Percentiles rank a stretch among this genome's conserved stretches.
Evolutionary conservation across 2,888 invertebrate species (phyloP).

Genomic region (Abscondita cerata): DNA sequence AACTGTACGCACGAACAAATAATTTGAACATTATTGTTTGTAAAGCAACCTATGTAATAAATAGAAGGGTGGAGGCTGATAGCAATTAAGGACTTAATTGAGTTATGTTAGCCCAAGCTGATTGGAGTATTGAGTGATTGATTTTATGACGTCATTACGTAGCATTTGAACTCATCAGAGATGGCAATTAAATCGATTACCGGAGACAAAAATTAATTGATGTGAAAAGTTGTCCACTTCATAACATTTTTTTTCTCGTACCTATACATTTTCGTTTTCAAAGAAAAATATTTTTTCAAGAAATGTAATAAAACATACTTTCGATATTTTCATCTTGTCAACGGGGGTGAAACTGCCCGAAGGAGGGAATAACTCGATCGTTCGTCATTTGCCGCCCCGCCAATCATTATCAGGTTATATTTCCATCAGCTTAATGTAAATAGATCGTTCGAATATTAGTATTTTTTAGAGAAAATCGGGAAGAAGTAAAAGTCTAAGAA

Average conservation of each 20-base stretch:
- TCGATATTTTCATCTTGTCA: slow-evolving; percentile 30
- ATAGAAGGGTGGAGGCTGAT: slow-evolving; percentile 39
- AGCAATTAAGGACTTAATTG: slow-evolving; percentile 50
- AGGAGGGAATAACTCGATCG: slow-evolving; percentile 45
- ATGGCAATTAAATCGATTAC: slow-evolving; percentile 31
- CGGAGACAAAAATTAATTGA: slow-evolving; percentile 22
- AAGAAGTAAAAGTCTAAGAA: slow-evolving; percentile 24
- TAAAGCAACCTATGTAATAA: slow-evolving; percentile 33
- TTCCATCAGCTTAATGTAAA: slow-evolving; percentile 47
- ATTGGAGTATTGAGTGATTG: slow-evolving; percentile 51
- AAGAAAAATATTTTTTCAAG: slow-evolving; percentile 13
- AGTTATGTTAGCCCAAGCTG: slow-evolving; percentile 47
- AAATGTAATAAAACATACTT: slow-evolving; percentile 31
- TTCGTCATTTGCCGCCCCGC: slow-evolving; percentile 50
- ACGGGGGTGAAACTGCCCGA: slow-evolving; percentile 31
- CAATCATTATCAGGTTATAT: slow-evolving; percentile 51
- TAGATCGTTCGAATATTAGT: slow-evolving; percentile 42
- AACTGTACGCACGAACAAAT: slow-evolving; percentile 29
- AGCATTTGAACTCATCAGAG: slow-evolving; percentile 22
- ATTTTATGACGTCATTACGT: slow-evolving; percentile 50
- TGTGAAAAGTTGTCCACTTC: too few relatives aligned
- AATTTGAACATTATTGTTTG: slow-evolving; percentile 34
- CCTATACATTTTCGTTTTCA: not conserved
- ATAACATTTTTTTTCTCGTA: too few relatives aligned
- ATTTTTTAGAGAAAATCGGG: slow-evolving; percentile 38